Evolutionary conservation across 2,797 vertebrate genomes (phyloP).

Genomic region (Corythornis leucogaster): DNA sequence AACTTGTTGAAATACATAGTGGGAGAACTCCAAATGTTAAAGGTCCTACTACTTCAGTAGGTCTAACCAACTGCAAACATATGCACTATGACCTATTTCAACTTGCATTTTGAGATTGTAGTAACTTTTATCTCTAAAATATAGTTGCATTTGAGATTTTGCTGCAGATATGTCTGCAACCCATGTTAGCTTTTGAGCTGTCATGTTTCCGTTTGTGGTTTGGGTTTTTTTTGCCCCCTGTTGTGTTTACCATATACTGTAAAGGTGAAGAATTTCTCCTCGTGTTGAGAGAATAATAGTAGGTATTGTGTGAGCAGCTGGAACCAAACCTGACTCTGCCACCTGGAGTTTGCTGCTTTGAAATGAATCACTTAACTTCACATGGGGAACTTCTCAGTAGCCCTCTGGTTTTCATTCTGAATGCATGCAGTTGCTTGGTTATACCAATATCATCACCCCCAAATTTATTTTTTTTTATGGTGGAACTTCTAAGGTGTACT

Average conservation of each 20-base stretch:
- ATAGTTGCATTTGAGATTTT: background rate
- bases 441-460: too few relatives aligned
- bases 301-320: conserved; percentile 12
- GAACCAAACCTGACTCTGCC: conserved; percentile 6
- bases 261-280: background rate
- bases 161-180: background rate
- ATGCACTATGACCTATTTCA: background rate
- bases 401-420: background rate
- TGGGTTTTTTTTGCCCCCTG: background rate
- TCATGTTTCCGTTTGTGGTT: background rate
- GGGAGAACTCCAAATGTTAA: background rate
- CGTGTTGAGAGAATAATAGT: background rate
- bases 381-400: background rate
- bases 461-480: background rate
- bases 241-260: background rate
- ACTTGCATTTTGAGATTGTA: background rate
- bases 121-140: background rate
- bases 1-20: background rate
- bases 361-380: background rate
- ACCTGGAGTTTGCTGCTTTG: conserved; percentile 43
- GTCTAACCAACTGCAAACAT: background rate
- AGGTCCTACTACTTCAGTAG: background rate
- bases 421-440: background rate
- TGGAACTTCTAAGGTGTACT: background rate
- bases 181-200: background rate